Evolutionary conservation across 2,113 vertebrate genomes (phyloP).

Genomic region (Pristiophorus japonicus): DNA sequence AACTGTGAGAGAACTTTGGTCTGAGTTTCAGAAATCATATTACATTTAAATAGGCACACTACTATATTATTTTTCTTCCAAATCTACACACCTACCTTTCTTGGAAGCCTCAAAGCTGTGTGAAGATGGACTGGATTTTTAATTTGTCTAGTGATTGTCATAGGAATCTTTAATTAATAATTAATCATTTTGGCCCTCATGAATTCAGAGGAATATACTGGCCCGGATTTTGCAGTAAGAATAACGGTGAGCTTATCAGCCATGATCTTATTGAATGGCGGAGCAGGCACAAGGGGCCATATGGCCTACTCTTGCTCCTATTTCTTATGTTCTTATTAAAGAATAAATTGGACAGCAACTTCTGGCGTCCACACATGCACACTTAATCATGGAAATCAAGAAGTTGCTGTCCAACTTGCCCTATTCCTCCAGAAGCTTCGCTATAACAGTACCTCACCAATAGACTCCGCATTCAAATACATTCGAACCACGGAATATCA

Average conservation of each 20-base stretch:
- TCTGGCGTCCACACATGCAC: background rate
- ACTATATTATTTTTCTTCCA: background rate
- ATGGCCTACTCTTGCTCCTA: too few relatives aligned
- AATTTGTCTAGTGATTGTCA: background rate
- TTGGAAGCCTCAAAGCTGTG: background rate
- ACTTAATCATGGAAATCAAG: background rate
- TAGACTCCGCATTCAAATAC: background rate
- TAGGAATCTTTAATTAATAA: background rate
- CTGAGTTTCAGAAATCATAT: too few relatives aligned
- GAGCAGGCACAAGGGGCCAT: too few relatives aligned
- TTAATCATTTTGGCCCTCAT: background rate
- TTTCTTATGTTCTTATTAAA: too few relatives aligned
- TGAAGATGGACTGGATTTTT: background rate
- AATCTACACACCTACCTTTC: background rate
- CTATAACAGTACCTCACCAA: too few relatives aligned
- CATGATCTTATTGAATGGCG: too few relatives aligned
- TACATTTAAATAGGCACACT: background rate
- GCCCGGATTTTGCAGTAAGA: background rate
- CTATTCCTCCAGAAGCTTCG: background rate
- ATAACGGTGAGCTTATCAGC: background rate
- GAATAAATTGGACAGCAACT: background rate
- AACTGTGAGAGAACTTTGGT: background rate
- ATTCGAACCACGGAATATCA: too few relatives aligned
- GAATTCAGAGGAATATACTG: background rate
- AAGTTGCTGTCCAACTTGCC: background rate